Percentiles rank a stretch among this genome's conserved stretches.
These are phyloP conservation scores for Xenopus tropicalis DNA, from an alignment of 2,113 vertebrate genomes.

Conservation along the genomic window UCB_Xtro_10.0 CM004443.2:164102001-164102500, in stretches of 20 bases:
- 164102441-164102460: no score
- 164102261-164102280: slow-evolving; percentile 17
- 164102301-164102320: slow-evolving; percentile 2
- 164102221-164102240: slow-evolving; percentile 10
- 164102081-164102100: slow-evolving; percentile 34
- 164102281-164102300: slow-evolving; percentile 7
- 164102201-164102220: slow-evolving; percentile 31
- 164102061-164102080: slow-evolving; percentile 33
- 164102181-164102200: slow-evolving; percentile 20
- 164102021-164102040: neutral
- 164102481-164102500: no score
- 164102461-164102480: no score
- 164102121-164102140: slow-evolving; percentile 41
- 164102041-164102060: slow-evolving; percentile 26
- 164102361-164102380: no score
- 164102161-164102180: slow-evolving; percentile 17
- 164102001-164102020: no score
- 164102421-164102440: no score
- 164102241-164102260: slow-evolving; percentile 3
- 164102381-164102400: no score
- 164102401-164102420: no score
- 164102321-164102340: slow-evolving; percentile 11
- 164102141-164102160: slow-evolving; percentile 38
- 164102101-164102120: slow-evolving; percentile 30
- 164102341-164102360: neutral